These are phyloP conservation scores for Triplophysa tibetana DNA, from an alignment of 2,113 vertebrate genomes.

Conservation along the genomic window DNA sequence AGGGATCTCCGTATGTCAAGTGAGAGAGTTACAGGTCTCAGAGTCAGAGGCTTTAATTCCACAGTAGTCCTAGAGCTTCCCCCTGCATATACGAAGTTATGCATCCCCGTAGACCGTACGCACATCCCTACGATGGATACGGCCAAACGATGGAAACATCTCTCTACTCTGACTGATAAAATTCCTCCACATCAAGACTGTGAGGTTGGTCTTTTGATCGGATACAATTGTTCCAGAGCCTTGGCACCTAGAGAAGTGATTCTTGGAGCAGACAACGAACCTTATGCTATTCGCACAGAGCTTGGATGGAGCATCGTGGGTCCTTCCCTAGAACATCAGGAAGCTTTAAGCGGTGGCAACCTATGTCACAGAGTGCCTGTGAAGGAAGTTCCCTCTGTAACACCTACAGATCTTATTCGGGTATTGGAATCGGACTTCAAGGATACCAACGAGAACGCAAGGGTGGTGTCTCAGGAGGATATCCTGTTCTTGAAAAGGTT, in stretches of 20 bases:
- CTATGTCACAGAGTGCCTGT: slow-evolving; percentile 19
- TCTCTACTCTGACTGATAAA: slow-evolving; percentile 34
- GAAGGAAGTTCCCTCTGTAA: background rate
- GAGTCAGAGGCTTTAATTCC: slow-evolving; percentile 16
- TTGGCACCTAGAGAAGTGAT: slow-evolving; percentile 28
- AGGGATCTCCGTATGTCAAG: background rate
- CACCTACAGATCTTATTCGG: background rate
- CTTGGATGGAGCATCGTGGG: slow-evolving; percentile 48
- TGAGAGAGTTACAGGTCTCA: slow-evolving; percentile 25
- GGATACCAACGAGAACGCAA: no score
- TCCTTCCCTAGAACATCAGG: background rate
- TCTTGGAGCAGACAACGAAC: slow-evolving; percentile 35
- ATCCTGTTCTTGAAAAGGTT: no score
- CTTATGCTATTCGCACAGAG: slow-evolving; percentile 42
- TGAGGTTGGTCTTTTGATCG: slow-evolving; percentile 39
- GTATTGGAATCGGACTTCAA: no score
- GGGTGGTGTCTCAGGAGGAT: background rate
- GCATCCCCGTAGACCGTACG: slow-evolving; percentile 40
- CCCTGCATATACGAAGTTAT: slow-evolving; percentile 19
- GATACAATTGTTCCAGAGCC: background rate
- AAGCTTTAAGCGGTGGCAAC: slow-evolving; percentile 16
- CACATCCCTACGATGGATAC: slow-evolving; percentile 27
- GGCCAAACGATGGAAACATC: slow-evolving; percentile 35
- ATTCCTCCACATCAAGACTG: slow-evolving; percentile 30
- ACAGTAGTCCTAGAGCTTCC: background rate